Evolutionary conservation across 2,888 invertebrate species (phyloP).

Genomic region (Patella depressa): DNA sequence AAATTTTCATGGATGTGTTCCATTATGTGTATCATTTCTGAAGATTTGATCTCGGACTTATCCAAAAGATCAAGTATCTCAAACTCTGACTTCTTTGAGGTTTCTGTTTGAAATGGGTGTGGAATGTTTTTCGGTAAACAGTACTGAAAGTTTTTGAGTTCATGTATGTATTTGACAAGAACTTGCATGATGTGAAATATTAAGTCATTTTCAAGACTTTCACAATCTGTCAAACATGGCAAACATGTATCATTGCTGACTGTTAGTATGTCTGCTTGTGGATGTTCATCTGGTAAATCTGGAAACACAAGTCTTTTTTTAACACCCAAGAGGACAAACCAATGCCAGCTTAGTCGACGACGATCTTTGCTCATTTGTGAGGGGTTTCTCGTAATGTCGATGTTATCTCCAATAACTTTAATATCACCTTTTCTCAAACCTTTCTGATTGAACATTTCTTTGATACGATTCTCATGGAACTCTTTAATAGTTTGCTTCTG

Average conservation of each 20-base stretch:
- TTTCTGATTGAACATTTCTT: no score
- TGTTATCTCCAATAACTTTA: neutral
- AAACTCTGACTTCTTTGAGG: conserved; percentile 17
- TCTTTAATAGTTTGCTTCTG: no score
- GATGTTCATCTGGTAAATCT: conserved; percentile 16
- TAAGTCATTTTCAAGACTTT: conserved; percentile 15
- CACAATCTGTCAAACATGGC: conserved; percentile 8
- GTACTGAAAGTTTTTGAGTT: neutral
- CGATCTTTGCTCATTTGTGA: conserved; percentile 18
- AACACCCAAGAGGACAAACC: conserved; percentile 22
- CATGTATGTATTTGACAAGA: conserved; percentile 13
- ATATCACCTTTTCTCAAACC: no score
- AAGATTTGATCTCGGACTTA: conserved; percentile 25
- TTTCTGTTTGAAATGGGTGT: conserved; percentile 21
- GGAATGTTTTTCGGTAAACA: conserved; percentile 20
- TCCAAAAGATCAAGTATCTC: conserved; percentile 24
- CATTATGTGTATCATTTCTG: conserved; percentile 25
- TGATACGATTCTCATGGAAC: no score
- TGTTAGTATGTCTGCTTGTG: conserved; percentile 16
- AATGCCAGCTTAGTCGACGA: conserved; percentile 19
- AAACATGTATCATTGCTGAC: conserved; percentile 15
- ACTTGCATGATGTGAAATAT: conserved; percentile 20
- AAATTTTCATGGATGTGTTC: conserved; percentile 23
- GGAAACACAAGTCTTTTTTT: conserved; percentile 17
- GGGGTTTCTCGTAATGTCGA: conserved; percentile 9